A percentile compares a stretch with the other conserved stretches of the same genome.
Conservation (phyloP, 2,888 invertebrate genomes). For the Sarcophaga caerulescens region DNA sequence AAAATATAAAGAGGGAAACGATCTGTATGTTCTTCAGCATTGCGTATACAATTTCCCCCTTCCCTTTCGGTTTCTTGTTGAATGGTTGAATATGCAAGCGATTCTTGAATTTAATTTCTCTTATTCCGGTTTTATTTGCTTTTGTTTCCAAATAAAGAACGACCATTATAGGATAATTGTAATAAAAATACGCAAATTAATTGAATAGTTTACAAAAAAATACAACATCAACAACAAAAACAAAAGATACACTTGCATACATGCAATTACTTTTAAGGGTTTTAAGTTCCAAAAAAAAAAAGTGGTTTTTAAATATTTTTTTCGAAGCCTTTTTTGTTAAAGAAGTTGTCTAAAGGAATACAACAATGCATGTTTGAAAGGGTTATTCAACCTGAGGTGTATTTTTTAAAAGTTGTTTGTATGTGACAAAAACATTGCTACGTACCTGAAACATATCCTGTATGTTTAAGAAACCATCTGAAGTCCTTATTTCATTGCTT, state of each 20-base stretch:
- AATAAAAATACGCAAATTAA: conserved; percentile 67
- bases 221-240: neutral
- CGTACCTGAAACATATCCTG: no score
- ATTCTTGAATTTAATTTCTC: conserved; percentile 43
- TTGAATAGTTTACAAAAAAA: conserved; percentile 46
- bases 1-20: neutral
- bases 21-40: neutral
- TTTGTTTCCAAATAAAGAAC: conserved; percentile 42
- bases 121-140: conserved; percentile 39
- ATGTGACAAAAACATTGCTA: no score
- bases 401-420: neutral
- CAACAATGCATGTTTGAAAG: neutral
- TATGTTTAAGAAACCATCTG: no score
- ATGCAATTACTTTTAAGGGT: neutral
- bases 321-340: neutral
- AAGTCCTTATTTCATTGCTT: no score
- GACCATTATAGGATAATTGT: conserved; percentile 66
- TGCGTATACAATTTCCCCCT: conserved; percentile 30
- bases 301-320: neutral
- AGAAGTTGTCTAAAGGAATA: neutral
- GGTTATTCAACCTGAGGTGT: neutral
- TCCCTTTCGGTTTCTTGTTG: conserved; percentile 20
- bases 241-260: neutral
- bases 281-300: neutral
- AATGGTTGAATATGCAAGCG: neutral